These are phyloP conservation scores for Aphaenogaster ashmeadi DNA, from an alignment of 1,140 invertebrate genomes.

Conservation along the genomic window DNA sequence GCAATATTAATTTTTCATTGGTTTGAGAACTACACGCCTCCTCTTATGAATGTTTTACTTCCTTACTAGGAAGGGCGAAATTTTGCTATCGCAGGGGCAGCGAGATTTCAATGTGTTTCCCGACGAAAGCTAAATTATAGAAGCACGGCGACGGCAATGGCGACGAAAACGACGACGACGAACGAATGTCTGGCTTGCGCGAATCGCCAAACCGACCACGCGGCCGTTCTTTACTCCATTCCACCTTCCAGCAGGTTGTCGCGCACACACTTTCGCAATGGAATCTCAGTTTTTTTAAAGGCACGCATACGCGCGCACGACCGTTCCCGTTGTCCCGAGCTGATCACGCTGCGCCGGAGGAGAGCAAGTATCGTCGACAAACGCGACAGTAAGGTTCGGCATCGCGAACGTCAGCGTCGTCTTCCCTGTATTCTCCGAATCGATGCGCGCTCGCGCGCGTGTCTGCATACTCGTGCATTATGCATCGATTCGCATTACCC, in stretches of 20 bases:
- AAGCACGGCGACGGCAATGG: slow-evolving; percentile 5
- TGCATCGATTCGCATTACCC: slow-evolving; percentile 14
- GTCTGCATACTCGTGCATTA: slow-evolving; percentile 18
- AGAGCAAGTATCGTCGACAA: slow-evolving; percentile 6
- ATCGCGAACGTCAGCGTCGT: not conserved
- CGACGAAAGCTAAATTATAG: slow-evolving; percentile 42
- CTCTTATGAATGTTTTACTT: not conserved
- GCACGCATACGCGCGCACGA: slow-evolving; percentile 31
- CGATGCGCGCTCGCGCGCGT: not conserved
- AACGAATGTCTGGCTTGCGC: not conserved
- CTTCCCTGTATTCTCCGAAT: not conserved
- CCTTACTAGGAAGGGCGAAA: not conserved
- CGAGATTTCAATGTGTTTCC: not conserved
- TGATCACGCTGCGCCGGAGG: not conserved
- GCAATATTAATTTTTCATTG: not conserved
- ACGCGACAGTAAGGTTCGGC: not conserved
- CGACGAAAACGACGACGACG: not conserved
- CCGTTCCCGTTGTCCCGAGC: slow-evolving; percentile 30
- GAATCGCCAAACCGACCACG: slow-evolving; percentile 35
- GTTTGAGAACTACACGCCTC: not conserved
- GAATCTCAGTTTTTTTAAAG: slow-evolving; percentile 57
- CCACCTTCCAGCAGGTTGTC: slow-evolving; percentile 71
- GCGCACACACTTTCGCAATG: slow-evolving; percentile 31
- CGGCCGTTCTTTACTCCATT: slow-evolving; percentile 58
- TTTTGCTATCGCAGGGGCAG: not conserved